Base-by-base conservation (phyloP, 1,140 invertebrate genomes). In the Neodiprion fabricii region DNA sequence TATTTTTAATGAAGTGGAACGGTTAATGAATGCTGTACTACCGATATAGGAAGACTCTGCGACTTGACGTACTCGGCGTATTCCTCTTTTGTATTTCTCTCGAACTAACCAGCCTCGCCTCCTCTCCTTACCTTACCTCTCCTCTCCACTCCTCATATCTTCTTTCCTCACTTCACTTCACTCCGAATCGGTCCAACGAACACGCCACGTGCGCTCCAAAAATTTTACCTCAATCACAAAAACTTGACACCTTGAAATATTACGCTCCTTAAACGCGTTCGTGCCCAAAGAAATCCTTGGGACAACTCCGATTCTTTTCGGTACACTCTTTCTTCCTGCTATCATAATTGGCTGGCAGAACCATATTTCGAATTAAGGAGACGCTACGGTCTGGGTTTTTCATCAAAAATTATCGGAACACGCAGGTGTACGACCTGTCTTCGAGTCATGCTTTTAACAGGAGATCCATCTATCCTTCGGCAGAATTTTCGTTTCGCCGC, bases 1-100 rank as follows among this genome's bases (percentile, higher is more conserved):
- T 74, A 75, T 75, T 61, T 74, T 74, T 74, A 74, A 74, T 69
- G 72, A 77, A 71, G 70, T 69, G 72, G 67, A 50, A 74, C 53
- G 72, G 67, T 74, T 68, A 49, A 74, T 74, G 67, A 69, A 74
- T 69, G 67, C 67, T 69, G 72, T 69, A 69, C 72, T 69, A 69
- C 69, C 67, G 69, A 74, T 74, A 74, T 53, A 69, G 72, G 23
- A 69, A 69, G 40, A 69, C 40, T 69, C 40, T 17, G 67, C 67
- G 9, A 69, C 17, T n/a, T 12, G 40, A 21, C 67, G 67, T 17
- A 2, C 67, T 10, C 9, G 11, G 67, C 23, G 12, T 23, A 11
- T 69, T 14, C 40, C 67, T 7, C 67, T 47, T 69, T 23, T 69
- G 67, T 69, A 23, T 14, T 47, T 23, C 12, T 14, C 61, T 69